A percentile compares a stretch with the other conserved stretches of the same genome.
Evolutionary conservation across 1,140 invertebrate genomes (phyloP).

Genomic region (Maniola jurtina): DNA sequence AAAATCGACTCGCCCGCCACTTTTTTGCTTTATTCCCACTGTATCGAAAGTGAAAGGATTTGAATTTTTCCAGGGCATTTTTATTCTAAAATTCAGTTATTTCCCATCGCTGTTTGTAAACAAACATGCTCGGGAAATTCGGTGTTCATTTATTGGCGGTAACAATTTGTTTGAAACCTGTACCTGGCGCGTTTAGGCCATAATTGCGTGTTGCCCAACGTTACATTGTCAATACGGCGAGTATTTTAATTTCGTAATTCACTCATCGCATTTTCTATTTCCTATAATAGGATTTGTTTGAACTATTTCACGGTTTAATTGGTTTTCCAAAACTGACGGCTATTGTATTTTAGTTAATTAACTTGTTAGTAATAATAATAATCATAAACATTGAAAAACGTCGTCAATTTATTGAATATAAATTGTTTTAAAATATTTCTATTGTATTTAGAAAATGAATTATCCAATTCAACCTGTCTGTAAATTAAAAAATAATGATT

Average conservation of each 20-base stretch:
- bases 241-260: background rate
- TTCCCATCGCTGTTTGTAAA: slow-evolving; percentile 20
- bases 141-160: slow-evolving; percentile 6
- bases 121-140: slow-evolving; percentile 6
- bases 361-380: too few relatives aligned
- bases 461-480: too few relatives aligned
- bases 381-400: too few relatives aligned
- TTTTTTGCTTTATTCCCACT: slow-evolving; percentile 34
- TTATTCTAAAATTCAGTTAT: slow-evolving; percentile 32
- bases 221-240: background rate
- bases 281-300: too few relatives aligned
- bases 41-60: slow-evolving; percentile 43
- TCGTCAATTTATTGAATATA: too few relatives aligned
- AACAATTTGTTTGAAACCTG: slow-evolving; percentile 12
- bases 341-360: too few relatives aligned
- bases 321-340: too few relatives aligned
- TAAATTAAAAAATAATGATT: too few relatives aligned
- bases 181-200: background rate
- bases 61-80: slow-evolving; percentile 28
- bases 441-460: too few relatives aligned
- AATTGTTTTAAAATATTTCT: too few relatives aligned
- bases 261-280: too few relatives aligned
- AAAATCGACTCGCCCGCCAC: slow-evolving; percentile 25
- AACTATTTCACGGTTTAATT: too few relatives aligned
- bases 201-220: background rate